Evolutionary conservation across 37 sponge, comb jelly and placozoan genomes (phyloP).

Genomic region (Hormiphora californensis): DNA sequence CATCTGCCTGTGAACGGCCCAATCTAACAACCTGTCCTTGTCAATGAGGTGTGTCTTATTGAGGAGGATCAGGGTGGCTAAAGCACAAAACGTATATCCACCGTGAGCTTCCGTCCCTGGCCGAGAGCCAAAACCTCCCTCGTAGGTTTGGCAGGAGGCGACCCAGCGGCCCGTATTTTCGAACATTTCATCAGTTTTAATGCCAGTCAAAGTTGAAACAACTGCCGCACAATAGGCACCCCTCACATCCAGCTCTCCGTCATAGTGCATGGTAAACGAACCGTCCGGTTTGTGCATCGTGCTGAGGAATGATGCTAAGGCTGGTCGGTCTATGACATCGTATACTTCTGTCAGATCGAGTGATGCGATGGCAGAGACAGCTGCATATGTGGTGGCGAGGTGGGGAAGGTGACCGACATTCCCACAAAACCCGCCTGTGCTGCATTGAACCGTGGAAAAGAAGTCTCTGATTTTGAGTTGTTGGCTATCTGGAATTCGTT

Average conservation of each 20-base stretch:
- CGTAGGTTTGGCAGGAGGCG: slow-evolving; percentile 51
- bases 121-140: slow-evolving; percentile 32
- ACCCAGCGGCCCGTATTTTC: slow-evolving; percentile 76
- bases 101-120: slow-evolving; percentile 16
- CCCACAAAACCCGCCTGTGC: slow-evolving; percentile 84
- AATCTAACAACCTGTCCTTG: slow-evolving; percentile 62
- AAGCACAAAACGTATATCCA: slow-evolving; percentile 16
- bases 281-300: slow-evolving; percentile 75
- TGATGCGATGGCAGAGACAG: slow-evolving; percentile 76
- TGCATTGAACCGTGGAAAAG: slow-evolving; percentile 69
- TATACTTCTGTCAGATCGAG: slow-evolving; percentile 80
- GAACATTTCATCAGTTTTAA: slow-evolving; percentile 61
- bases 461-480: slow-evolving; percentile 64
- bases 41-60: slow-evolving; percentile 64
- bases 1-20: slow-evolving; percentile 86
- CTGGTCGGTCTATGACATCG: slow-evolving; percentile 64
- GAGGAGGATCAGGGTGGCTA: slow-evolving; percentile 66
- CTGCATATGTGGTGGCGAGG: slow-evolving; percentile 92
- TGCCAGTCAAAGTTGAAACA: slow-evolving; percentile 70
- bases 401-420: slow-evolving; percentile 80
- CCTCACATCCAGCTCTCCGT: slow-evolving; percentile 93
- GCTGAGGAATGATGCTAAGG: slow-evolving; percentile 54
- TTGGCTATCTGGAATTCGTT: not conserved
- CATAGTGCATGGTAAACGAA: slow-evolving; percentile 83
- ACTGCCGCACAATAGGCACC: slow-evolving; percentile 79